Conservation (phyloP, 1,140 invertebrate species). For the Trichomalopsis sarcophagae region DNA sequence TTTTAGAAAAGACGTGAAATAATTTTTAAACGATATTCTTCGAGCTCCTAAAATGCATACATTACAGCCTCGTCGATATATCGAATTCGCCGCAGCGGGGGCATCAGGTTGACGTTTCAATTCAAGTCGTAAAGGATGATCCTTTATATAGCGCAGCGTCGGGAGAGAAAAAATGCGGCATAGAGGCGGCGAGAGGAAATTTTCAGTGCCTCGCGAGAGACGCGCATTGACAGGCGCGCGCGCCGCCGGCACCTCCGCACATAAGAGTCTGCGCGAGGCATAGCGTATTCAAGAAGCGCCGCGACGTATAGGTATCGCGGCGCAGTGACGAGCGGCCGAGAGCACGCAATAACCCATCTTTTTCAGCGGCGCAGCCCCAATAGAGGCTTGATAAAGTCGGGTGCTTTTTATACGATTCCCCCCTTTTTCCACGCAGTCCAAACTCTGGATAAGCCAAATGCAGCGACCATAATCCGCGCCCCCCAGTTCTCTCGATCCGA, state of each 20-base stretch:
- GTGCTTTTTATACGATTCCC: too few relatives aligned
- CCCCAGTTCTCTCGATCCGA: not conserved
- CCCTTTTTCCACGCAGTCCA: too few relatives aligned
- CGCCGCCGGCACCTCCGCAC: too few relatives aligned
- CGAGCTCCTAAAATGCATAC: not conserved
- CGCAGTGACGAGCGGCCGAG: not conserved
- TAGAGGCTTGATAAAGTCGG: not conserved
- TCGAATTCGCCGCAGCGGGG: not conserved
- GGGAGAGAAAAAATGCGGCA: not conserved
- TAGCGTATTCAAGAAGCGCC: not conserved
- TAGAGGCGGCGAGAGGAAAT: not conserved
- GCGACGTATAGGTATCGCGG: not conserved
- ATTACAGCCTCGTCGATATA: not conserved
- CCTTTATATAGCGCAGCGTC: not conserved
- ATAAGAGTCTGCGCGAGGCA: not conserved
- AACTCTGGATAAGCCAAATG: too few relatives aligned
- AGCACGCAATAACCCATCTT: not conserved
- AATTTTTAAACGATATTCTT: not conserved
- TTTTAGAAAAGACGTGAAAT: too few relatives aligned
- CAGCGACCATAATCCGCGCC: too few relatives aligned
- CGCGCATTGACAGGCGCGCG: not conserved
- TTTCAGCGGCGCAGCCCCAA: not conserved
- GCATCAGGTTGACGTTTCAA: not conserved
- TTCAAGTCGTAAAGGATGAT: not conserved
- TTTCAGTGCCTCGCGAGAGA: not conserved